A percentile compares a stretch with the other conserved stretches of the same genome.
Evolutionary conservation across 2,113 vertebrate species (phyloP).

Genomic region (Pyxicephalus adspersus): DNA sequence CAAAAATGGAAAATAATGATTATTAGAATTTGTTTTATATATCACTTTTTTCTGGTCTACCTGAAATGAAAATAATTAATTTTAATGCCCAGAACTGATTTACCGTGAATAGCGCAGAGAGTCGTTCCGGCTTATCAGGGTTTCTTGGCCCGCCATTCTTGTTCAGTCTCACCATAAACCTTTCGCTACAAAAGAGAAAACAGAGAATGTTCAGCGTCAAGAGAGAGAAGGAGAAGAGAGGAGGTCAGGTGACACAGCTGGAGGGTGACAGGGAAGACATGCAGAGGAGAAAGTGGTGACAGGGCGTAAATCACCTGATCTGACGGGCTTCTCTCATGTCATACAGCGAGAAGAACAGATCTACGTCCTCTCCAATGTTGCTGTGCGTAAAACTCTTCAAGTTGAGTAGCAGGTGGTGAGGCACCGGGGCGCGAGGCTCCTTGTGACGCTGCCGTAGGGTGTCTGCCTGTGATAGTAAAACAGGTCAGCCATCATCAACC

Average conservation of each 20-base stretch:
- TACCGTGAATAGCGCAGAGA: slow-evolving; percentile 95
- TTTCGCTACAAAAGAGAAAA: slow-evolving; percentile 81
- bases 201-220: slow-evolving; percentile 17
- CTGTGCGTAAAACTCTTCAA: slow-evolving; percentile 98
- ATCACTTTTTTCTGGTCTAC: too few species aligned
- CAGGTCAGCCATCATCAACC: slow-evolving; percentile 11
- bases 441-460: slow-evolving; percentile 86
- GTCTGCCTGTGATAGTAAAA: slow-evolving; percentile 76
- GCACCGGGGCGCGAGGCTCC: slow-evolving; percentile 86
- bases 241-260: background rate
- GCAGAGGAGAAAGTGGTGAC: too few species aligned
- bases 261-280: background rate
- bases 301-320: slow-evolving; percentile 81
- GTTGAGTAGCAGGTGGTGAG: slow-evolving; percentile 94
- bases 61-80: too few species aligned
- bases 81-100: slow-evolving; percentile 53
- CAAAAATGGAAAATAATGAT: too few species aligned
- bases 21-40: too few species aligned
- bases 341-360: slow-evolving; percentile 92
- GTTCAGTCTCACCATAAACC: slow-evolving; percentile 95
- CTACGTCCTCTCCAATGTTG: slow-evolving; percentile 94
- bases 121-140: slow-evolving; percentile 92
- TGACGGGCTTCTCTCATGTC: slow-evolving; percentile 93
- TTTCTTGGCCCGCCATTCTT: slow-evolving; percentile 96
- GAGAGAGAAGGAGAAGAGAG: background rate